These are phyloP conservation scores for Xiphophorus birchmanni DNA, from an alignment of 2,797 vertebrate species.

Conservation along the genomic window DNA sequence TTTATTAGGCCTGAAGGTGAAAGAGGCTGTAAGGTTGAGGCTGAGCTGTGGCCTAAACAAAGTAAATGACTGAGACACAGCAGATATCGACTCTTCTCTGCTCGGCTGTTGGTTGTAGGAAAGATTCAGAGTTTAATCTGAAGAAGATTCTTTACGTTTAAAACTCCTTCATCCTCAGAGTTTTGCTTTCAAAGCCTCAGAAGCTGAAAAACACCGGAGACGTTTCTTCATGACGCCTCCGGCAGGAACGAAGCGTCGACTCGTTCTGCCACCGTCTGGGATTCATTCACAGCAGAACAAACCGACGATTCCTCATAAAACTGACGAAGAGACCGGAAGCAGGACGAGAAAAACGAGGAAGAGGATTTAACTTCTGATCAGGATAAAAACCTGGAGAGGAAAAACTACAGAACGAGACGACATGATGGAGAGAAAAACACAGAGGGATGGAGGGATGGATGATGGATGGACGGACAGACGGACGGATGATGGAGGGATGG, in stretches of 20 bases:
- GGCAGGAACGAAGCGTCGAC: too few species aligned
- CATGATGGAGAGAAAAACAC: too few species aligned
- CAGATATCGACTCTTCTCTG: neutral
- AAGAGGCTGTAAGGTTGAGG: neutral
- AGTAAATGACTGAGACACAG: neutral
- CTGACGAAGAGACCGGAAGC: neutral
- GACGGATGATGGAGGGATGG: too few species aligned
- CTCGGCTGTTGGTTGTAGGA: neutral
- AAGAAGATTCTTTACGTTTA: neutral
- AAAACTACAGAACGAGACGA: too few species aligned
- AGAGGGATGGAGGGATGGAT: too few species aligned
- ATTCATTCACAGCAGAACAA: neutral
- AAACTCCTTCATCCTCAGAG: neutral
- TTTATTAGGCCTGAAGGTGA: neutral
- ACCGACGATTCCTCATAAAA: neutral
- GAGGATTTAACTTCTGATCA: too few species aligned
- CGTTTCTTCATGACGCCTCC: neutral
- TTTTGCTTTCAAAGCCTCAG: neutral
- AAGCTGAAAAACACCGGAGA: neutral
- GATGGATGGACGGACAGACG: too few species aligned
- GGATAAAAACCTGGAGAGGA: too few species aligned
- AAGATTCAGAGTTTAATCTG: neutral
- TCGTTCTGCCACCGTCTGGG: too few species aligned
- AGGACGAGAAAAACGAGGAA: neutral
- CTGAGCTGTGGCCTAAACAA: neutral